Base-by-base conservation (phyloP, 2,113 vertebrate species). In the Osmerus mordax region DNA sequence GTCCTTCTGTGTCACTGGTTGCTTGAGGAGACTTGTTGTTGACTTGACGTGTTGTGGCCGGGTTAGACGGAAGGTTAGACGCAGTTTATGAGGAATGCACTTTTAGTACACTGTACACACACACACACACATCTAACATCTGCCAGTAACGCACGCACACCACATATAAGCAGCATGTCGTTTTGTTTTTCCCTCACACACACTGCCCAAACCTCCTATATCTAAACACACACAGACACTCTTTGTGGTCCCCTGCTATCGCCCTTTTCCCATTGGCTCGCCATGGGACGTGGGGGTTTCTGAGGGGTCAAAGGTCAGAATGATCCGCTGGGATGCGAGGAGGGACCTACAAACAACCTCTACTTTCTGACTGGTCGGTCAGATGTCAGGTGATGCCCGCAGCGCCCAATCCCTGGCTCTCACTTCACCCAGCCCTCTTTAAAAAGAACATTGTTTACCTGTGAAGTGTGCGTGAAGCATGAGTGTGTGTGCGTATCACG, bases 311-410 rank as follows among this genome's bases (percentile, higher is more conserved):
- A 80, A 84, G 89, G 91, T 92, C 88, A 75, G 81, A 78, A 89
- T 91, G 91, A 92, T 79, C 86, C 79, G 81, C 90, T 14, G 21
- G 60, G 73, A 76, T 0, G 87, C 84, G 83, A 88, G 87, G 90
- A 91, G 72, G 75, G 84, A 88, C 90, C 86, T 81, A 70, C 53
- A 58, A 8, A 65, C 36, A 18, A 65, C 41, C 64, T 23, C 36
- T 56, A 60, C 2, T 36, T 70, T 59, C 41, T 63, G 14, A 55
- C 28, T 32, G 65, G 21, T n/a, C 41, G 6, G 41, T 47, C 41
- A 47, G 41, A 47, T 56, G 56, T 52, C 47, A 51, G 32, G 32
- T 56, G 19, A 28, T 15, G 32, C 41, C 32, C 13, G 23, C n/a
- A n/a, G 36, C 19, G 56, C 68, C 59, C 54, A 58, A 65, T 61